Percentiles rank a stretch among this genome's conserved stretches.
phyloP scores from a whole-genome alignment of 2,888 invertebrate species.

The Drosophila longiperda region DNA sequence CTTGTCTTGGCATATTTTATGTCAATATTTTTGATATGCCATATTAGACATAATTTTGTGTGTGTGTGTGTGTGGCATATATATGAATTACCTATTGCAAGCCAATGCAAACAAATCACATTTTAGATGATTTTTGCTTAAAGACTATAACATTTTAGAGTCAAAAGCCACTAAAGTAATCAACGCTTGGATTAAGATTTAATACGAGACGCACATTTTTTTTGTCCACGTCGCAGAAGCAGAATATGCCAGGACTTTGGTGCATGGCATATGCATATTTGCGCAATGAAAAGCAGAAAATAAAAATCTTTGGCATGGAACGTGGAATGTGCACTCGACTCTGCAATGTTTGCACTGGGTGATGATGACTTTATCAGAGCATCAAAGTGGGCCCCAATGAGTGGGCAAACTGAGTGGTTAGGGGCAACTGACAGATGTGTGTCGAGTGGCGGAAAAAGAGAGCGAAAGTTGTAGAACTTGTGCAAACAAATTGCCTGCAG shows the following conservation, averaged over 20 bases:
- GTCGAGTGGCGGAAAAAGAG: conserved; percentile 62
- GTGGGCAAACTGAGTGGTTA: background rate
- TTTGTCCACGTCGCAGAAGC: background rate
- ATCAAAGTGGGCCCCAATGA: conserved; percentile 6
- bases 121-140: conserved; percentile 9
- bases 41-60: conserved; percentile 41
- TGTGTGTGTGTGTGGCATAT: conserved; percentile 3
- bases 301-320: conserved; percentile 17
- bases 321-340: conserved; percentile 42
- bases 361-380: conserved; percentile 44
- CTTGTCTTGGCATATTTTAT: conserved; percentile 65
- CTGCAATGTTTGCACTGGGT: conserved; percentile 42
- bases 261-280: conserved; percentile 8
- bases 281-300: conserved; percentile 27
- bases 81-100: conserved; percentile 39
- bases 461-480: conserved; percentile 65
- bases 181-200: background rate
- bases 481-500: conserved; percentile 55
- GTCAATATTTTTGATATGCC: conserved; percentile 73
- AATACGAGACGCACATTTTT: background rate
- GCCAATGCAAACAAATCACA: conserved; percentile 37
- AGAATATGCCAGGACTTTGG: background rate
- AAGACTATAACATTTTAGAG: background rate
- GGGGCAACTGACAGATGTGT: conserved; percentile 47
- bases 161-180: background rate